Base-by-base conservation (phyloP, 2,888 invertebrate species). In the Apotomis betuletana region DNA sequence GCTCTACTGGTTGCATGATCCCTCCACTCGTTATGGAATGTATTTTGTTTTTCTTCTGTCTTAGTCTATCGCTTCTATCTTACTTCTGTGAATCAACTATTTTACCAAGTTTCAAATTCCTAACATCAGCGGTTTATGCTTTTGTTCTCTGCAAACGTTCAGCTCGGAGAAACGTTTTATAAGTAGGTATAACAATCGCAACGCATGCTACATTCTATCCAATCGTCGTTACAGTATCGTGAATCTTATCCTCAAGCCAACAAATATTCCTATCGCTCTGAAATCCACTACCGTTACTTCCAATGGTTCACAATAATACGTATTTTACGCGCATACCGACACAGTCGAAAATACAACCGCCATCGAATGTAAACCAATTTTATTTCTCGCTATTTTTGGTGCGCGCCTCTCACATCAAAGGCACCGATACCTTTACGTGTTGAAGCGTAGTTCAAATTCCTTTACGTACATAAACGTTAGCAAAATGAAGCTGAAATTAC, bases 361-460 rank as follows among this genome's bases (percentile, higher is more conserved):
- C 46, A 51, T 63, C 38, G 58, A 49, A 68, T 52, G 59, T 63
- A 68, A 72, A 72, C 57, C 63, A 52, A 62, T 67, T 71, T 71
- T 71, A 71, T 67, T 71, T 62, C 70, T 61, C 55, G 68, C 63
- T 59, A 68, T 63, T 58, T 62, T 68, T 59, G 62, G 51, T n/a
- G 71, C 61, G n/a, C 44, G 61, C 61, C 61, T 69, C 68, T 59
- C 74, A 74, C 80, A 88, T 91, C 92, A 92, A 92, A 92, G 92
- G 86, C 81, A 80, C 74, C 77, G 79, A 85, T 85, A 85, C 87
- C 87, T 87, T 86, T 85, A 85, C 79, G 84, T 85, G 85, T 85
- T 85, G 81, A 83, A 83, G 85, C 89, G 87, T 88, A 81, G 85
- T 87, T 89, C 80, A 87, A 89, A 92, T 92, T 91, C 92, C 90